Conservation (phyloP, 1,140 invertebrate species). For the Stegodyphus dumicola region DNA sequence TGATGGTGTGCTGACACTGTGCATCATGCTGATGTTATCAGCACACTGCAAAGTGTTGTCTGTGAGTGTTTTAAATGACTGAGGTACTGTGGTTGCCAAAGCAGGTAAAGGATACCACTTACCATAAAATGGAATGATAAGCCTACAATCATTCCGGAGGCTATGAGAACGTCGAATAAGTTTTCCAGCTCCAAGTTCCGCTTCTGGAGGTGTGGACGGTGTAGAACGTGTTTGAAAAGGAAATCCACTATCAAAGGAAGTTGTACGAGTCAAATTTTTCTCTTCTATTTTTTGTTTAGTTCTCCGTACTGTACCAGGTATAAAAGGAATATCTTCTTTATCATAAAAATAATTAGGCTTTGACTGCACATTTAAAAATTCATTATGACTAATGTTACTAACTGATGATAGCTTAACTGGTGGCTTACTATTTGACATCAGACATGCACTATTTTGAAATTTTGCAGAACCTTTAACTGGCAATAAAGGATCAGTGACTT, state of each 20-base stretch:
- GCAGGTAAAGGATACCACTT: constrained; percentile 54
- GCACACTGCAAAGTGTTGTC: constrained; percentile 40
- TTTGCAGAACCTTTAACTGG: constrained; percentile 24
- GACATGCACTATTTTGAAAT: constrained; percentile 6
- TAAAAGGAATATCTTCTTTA: constrained; percentile 74
- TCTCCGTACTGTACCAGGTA: constrained; percentile 73
- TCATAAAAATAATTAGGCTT: constrained; percentile 68
- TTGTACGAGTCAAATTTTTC: constrained; percentile 66
- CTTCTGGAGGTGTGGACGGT: constrained; percentile 28
- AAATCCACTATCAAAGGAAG: constrained; percentile 62
- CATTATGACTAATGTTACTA: constrained; percentile 41
- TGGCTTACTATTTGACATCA: background rate
- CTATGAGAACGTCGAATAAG: constrained; percentile 62
- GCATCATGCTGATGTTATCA: constrained; percentile 36
- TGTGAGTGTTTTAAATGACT: constrained; percentile 35
- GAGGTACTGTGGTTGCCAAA: constrained; percentile 35
- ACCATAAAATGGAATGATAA: constrained; percentile 3
- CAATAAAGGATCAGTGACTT: constrained; percentile 7
- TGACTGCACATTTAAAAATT: constrained; percentile 3
- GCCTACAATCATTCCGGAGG: constrained; percentile 65
- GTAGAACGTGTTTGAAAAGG: constrained; percentile 23
- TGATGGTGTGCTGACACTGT: constrained; percentile 62
- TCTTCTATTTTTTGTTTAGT: constrained; percentile 81
- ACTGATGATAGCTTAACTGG: constrained; percentile 65
- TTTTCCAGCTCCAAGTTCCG: background rate